Base-by-base conservation (phyloP, 1,140 invertebrate genomes). In the Zophobas atratus region DNA sequence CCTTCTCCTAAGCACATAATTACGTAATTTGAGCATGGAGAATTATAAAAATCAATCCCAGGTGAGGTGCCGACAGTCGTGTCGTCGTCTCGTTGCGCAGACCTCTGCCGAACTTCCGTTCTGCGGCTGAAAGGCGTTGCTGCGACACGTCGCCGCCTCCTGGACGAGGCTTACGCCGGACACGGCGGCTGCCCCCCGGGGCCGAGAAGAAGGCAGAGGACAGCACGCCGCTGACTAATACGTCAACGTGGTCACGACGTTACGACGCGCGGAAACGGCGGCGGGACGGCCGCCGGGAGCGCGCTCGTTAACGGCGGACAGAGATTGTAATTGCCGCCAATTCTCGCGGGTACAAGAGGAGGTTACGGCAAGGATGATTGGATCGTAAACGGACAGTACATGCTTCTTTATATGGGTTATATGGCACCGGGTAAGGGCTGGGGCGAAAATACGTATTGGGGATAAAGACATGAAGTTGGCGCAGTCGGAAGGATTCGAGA, bases 21-120 rank as follows among this genome's bases (percentile, higher is more conserved):
- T 79, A 79, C 78, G 49, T 79, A 79, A 79, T 79, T 79, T 72
- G 78, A 76, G 75, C 74, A 49, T 46, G 38, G 78, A 75, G 78
- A 76, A 79, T 76, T 79, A 79, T 79, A 79, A 79, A 79, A 79
- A 79, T 79, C 78, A 79, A 79, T 79, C 75, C 78, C 75, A 77
- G 76, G 76, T 77, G 76, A 76, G 78, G 67, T 70, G 75, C 71
- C 55, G 63, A 60, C 55, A 70, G 53, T 39, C 53, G 20, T 41
- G 74, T 60, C 60, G 53, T 39, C 53, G 20, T 41, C 56, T 60
- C 60, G 75, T 70, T 79, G 78, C 75, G 78, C 77, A 74, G 70
- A 51, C 34, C 53, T 78, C 57, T 70, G 43, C 60, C 38, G 63
- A 5, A 70, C 3, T 33, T 35, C 57, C 6, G 38, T 41, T 70